phyloP scores from a whole-genome alignment of 2,888 invertebrate genomes.

The Yponomeuta plumbellus region DNA sequence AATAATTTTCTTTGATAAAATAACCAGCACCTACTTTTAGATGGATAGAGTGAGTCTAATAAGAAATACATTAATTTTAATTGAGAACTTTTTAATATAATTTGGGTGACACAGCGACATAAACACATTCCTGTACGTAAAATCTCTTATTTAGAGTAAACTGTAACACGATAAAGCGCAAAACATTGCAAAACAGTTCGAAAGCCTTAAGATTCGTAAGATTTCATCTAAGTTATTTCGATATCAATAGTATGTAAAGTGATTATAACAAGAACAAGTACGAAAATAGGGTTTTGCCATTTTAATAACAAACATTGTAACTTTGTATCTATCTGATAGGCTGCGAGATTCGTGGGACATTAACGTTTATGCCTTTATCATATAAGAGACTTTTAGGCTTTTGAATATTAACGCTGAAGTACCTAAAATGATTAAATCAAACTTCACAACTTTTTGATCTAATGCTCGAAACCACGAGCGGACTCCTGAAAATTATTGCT shows the following conservation, averaged over 20 bases:
- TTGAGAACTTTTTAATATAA: neutral
- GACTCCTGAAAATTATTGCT: too few species aligned
- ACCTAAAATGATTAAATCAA: too few species aligned
- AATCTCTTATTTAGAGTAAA: neutral
- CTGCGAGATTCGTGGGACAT: neutral
- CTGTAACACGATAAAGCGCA: neutral
- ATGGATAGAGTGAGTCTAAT: neutral
- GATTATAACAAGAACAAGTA: neutral
- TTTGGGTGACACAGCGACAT: neutral
- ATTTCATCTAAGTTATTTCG: neutral
- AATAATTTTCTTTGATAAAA: too few species aligned
- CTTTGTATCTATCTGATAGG: neutral
- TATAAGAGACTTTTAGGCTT: too few species aligned
- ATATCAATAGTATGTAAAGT: neutral
- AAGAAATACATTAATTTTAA: neutral
- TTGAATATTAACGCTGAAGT: too few species aligned
- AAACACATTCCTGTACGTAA: neutral
- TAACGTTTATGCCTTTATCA: too few species aligned
- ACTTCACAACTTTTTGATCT: too few species aligned
- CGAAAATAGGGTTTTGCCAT: neutral
- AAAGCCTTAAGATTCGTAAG: neutral
- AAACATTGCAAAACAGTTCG: neutral
- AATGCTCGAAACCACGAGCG: too few species aligned
- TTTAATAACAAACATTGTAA: neutral
- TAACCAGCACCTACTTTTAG: too few species aligned